Base-by-base conservation (phyloP, 2,797 vertebrate genomes). In the Dryobates pubescens region DNA sequence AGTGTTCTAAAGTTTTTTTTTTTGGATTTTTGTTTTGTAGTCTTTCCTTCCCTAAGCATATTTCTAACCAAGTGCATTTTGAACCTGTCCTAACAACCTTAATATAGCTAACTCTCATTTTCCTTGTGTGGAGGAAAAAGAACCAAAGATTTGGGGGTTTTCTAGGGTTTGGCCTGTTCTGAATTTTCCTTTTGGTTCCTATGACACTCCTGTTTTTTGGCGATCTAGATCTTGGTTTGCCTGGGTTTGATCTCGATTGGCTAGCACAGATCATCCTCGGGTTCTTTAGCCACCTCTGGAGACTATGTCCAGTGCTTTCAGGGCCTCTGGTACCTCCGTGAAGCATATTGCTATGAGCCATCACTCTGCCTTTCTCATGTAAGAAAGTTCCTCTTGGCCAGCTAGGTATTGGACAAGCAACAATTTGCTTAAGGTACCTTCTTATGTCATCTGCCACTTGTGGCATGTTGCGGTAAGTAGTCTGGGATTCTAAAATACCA, bases 211-310 rank as follows among this genome's bases (percentile, higher is more conserved):
- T 98, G 98, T 95, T 96, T 99, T 98, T 98, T 98, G 98, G 98
- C 97, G 97, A 98, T 99, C 98, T 99, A 98, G 98, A 98, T 98
- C 98, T 98, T 98, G 98, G 98, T 98, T 98, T 97, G 95, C 98
- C 96, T 97, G 96, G 96, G 96, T 96, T 97, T 97, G 98, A 98
- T 98, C 98, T 98, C 98, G 98, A 98, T 98, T 98, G 98, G 98
- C 98, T 99, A 99, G 99, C 98, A 97, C 98, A 99, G 98, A 98
- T 99, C 98, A 99, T 98, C 98, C 98, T 99, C 98, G 99, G 98
- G 98, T 97, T 97, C 96, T 97, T 95, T 97, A 97, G 96, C 97
- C 95, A 95, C 96, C 96, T 97, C 97, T 96, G 97, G 96, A 97
- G 96, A 97, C 94, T 97, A 94, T 97, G 95, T 97, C 96, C 96